These are phyloP conservation scores for Cryptosula pallasiana DNA, from an alignment of 2,888 invertebrate genomes.

Conservation along the genomic window DNA sequence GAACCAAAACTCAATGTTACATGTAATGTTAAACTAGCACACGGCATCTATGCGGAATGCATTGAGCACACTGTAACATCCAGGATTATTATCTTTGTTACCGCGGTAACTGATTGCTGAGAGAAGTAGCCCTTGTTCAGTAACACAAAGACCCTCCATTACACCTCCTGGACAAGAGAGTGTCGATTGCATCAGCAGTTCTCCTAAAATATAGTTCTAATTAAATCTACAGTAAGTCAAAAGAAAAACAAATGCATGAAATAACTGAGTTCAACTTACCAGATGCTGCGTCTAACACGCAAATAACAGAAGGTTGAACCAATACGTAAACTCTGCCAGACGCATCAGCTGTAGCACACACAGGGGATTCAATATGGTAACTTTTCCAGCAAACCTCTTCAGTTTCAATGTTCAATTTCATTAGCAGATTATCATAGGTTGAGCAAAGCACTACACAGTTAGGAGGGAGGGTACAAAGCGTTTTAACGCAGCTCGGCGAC, in stretches of 20 bases:
- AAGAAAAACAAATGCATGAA: too few relatives aligned
- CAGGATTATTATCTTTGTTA: neutral
- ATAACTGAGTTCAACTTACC: too few relatives aligned
- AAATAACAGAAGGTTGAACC: neutral
- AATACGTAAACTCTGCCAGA: slow-evolving; percentile 9
- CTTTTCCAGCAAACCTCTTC: neutral
- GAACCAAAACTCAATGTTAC: too few relatives aligned
- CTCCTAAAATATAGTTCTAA: slow-evolving; percentile 1
- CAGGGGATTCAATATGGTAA: neutral
- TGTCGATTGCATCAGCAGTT: neutral
- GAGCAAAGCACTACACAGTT: neutral
- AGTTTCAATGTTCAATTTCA: neutral
- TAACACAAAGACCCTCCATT: neutral
- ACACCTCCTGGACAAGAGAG: slow-evolving; percentile 11
- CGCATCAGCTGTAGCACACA: neutral
- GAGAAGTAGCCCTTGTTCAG: neutral
- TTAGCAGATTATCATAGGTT: neutral
- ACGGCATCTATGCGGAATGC: neutral
- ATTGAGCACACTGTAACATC: neutral
- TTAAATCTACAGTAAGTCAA: too few relatives aligned
- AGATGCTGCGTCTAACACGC: neutral
- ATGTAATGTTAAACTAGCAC: neutral
- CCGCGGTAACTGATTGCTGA: neutral
- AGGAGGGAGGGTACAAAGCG: neutral
- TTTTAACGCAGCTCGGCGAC: neutral